These are phyloP conservation scores for Tetragonula carbonaria DNA, from an alignment of 2,888 invertebrate genomes.

Conservation along the genomic window DNA sequence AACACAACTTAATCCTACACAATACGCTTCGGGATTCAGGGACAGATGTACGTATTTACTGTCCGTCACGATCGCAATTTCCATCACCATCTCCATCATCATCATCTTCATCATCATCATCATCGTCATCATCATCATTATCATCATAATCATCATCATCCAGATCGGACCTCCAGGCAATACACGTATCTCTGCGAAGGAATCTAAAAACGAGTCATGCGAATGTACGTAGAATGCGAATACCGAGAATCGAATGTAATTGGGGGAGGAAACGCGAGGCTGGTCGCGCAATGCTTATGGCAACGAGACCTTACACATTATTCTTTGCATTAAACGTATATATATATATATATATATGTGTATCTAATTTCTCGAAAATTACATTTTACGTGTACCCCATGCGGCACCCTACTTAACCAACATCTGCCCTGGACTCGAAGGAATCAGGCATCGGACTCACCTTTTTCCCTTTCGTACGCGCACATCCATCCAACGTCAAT, in stretches of 20 bases:
- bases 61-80: slow-evolving; percentile 63
- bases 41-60: slow-evolving; percentile 64
- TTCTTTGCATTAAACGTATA: slow-evolving; percentile 56
- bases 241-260: slow-evolving; percentile 66
- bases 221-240: slow-evolving; percentile 55
- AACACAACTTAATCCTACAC: slow-evolving; percentile 53
- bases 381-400: slow-evolving; percentile 35
- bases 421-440: slow-evolving; percentile 59
- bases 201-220: slow-evolving; percentile 66
- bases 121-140: slow-evolving; percentile 64
- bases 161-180: slow-evolving; percentile 68
- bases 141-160: slow-evolving; percentile 64
- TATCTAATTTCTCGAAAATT: slow-evolving; percentile 51
- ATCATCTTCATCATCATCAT: slow-evolving; percentile 61
- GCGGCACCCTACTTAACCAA: slow-evolving; percentile 53
- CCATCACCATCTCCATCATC: slow-evolving; percentile 63
- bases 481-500: slow-evolving; percentile 27
- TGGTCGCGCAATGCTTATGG: slow-evolving; percentile 41
- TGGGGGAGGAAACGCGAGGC: slow-evolving; percentile 59
- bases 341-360: too few relatives aligned
- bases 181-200: slow-evolving; percentile 56
- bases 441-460: slow-evolving; percentile 23
- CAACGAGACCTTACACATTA: slow-evolving; percentile 49
- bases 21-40: slow-evolving; percentile 36
- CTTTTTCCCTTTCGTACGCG: neutral